These are phyloP conservation scores for Strigamia crassipes DNA, from an alignment of 2,888 invertebrate species.

Conservation along the genomic window DNA sequence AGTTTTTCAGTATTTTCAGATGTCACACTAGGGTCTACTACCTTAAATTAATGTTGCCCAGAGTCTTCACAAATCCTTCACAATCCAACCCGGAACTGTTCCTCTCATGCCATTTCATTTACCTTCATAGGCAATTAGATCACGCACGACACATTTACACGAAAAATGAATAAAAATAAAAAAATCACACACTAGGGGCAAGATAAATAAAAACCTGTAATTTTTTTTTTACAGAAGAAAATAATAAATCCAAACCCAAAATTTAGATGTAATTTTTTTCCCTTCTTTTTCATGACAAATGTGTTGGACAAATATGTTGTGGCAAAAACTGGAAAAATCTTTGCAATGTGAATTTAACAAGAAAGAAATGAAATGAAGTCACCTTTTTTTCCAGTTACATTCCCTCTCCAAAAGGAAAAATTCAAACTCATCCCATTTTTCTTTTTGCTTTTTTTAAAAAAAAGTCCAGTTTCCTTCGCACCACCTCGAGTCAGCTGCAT, in stretches of 20 bases:
- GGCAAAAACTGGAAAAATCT: background rate
- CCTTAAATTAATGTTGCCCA: conserved; percentile 22
- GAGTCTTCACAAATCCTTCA: conserved; percentile 27
- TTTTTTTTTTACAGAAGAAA: background rate
- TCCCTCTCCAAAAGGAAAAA: background rate
- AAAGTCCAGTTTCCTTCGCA: conserved; percentile 2
- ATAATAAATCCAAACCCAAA: background rate
- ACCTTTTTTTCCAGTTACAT: background rate
- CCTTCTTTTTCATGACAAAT: background rate
- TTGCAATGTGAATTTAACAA: conserved; percentile 27
- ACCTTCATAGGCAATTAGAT: conserved; percentile 32
- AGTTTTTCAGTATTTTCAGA: background rate
- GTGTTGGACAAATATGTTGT: background rate
- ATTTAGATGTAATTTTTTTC: background rate
- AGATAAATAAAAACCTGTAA: background rate
- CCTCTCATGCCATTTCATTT: conserved; percentile 6
- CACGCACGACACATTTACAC: conserved; percentile 36
- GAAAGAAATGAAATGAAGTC: conserved; percentile 41
- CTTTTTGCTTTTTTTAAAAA: background rate
- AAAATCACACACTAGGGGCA: background rate
- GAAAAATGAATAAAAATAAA: background rate
- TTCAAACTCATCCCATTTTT: conserved; percentile 31
- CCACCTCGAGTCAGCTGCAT: conserved; percentile 39
- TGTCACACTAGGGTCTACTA: conserved; percentile 26
- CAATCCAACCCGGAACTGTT: conserved; percentile 20